A percentile compares a stretch with the other conserved stretches of the same genome.
These are phyloP conservation scores for Gnatocerus cornutus DNA, from an alignment of 2,888 invertebrate species.

Conservation along the genomic window DNA sequence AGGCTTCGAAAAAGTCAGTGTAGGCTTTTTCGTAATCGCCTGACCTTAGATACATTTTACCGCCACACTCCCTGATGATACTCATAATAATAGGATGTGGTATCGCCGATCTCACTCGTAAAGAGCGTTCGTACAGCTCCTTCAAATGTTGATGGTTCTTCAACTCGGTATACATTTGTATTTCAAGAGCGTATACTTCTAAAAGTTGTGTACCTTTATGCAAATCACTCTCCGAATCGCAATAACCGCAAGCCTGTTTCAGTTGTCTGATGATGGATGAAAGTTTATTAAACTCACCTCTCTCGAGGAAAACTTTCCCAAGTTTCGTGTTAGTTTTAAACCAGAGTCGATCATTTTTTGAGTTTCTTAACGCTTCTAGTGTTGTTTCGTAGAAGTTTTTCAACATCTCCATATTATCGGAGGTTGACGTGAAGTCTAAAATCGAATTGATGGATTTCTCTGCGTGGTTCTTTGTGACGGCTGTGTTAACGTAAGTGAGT, in stretches of 20 bases:
- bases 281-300: conserved; percentile 92
- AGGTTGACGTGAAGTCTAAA: conserved; percentile 98
- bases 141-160: conserved; percentile 98
- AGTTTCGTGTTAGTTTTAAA: conserved; percentile 99
- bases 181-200: conserved; percentile 99
- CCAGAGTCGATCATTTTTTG: conserved; percentile 99
- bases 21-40: conserved; percentile 99
- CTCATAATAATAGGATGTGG: conserved; percentile 99
- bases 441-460: conserved; percentile 99
- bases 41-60: conserved; percentile 99
- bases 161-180: conserved; percentile 99
- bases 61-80: conserved; percentile 95
- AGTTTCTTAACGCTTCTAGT: conserved; percentile 92
- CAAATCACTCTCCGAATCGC: conserved; percentile 98
- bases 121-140: conserved; percentile 96
- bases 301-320: conserved; percentile 97
- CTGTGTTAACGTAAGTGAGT: conserved; percentile 97
- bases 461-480: conserved; percentile 98
- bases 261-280: conserved; percentile 96
- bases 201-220: conserved; percentile 98
- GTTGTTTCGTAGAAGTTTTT: conserved; percentile 99
- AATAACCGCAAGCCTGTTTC: conserved; percentile 94
- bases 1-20: conserved; percentile 99
- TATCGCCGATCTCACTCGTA: conserved; percentile 98
- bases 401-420: conserved; percentile 87